Evolutionary conservation across 2,797 vertebrate species (phyloP), one percentile per base, ranked within the genome.

Genomic region (Otus scops): DNA sequence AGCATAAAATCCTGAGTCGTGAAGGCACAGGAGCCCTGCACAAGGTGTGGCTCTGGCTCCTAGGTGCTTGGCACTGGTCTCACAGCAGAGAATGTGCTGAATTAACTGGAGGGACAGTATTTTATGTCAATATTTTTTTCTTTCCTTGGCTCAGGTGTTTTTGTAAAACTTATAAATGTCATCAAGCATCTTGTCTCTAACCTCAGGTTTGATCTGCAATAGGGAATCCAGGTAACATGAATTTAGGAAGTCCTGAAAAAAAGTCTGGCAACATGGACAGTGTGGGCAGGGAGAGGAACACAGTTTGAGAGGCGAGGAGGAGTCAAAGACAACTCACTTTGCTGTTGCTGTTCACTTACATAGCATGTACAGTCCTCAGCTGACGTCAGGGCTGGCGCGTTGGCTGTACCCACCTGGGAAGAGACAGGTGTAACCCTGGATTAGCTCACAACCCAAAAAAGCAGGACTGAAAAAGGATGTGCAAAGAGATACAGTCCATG

Each of bases 321-420:
- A 60, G 56, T 74, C 59, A 71, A 48, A 90, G 76, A 56, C 17
- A 38, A 18, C 36, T 76, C 0, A 0, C 21, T 60, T 47, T 0
- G 3, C 75, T 64, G 11, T n/a, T 82, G 67, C 32, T 51, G 17
- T 51, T 85, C 54, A 2, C 9, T 81, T 54, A 32, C 39, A 8
- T 16, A 71, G 77, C 38, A 63, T 0, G 0, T 65, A 32, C 1
- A 2, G 43, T 73, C 43, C 69, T 83, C 43, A 23, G 67, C 39
- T 0, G 0, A 48, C 7, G 3, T 18, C 36, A 20, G 71, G 39
- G 54, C 64, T 0, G 0, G 22, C 23, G 41, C 4, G 1, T 56
- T 3, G 0, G 19, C 54, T 71, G 38, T 41, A 30, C 48, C 50
- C 56, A 24, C 36, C 50, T 41, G 28, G 60, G 48, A 51, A 74